Evolutionary conservation across 2,113 vertebrate genomes (phyloP), one percentile per base, ranked within the genome.

Genomic region (Chaetodon auriga): DNA sequence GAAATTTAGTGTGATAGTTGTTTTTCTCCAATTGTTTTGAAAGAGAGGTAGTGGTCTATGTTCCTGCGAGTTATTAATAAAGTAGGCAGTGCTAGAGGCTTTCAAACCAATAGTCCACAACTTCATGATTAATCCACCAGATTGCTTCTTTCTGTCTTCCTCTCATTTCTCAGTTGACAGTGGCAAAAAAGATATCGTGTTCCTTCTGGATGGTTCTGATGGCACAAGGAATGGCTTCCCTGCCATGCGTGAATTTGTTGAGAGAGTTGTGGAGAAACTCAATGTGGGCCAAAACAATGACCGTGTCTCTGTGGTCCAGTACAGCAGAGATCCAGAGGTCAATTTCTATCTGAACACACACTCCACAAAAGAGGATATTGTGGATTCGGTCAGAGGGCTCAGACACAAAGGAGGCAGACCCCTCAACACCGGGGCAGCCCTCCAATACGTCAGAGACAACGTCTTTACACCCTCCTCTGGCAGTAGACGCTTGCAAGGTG

Each of bases 121-220:
- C 5, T 11, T 36, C 12, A 46, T 68, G 8, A 68, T 19, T 8
- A 49, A 14, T 9, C n/a, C 14, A 16, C 2, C 11, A 53, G 13
- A 1, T 7, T 41, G 19, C 0, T 8, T 35, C 49, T 11, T 36
- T 5, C 23, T 71, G 48, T 55, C 51, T 57, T 60, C 35, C 65
- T 64, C 15, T 76, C 53, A 53, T 45, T 75, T 53, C 53, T 69
- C 65, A 85, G 79, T 70, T 25, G 80, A 90, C 15, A 68, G 35
- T 77, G 69, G 94, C 49, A 96, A 95, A 90, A 97, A 96, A 81
- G 97, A 98, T 12, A 90, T 98, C 70, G 95, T 98, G 55, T 97
- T 98, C 88, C 92, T 99, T 74, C 91, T 98, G 0, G 97, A 98
- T 23, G 96, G 97, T 41, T 98, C 97, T 0, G 96, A 97, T 6